Base-by-base conservation (phyloP, 1,140 invertebrate genomes). In the Trachymyrmex septentrionalis region DNA sequence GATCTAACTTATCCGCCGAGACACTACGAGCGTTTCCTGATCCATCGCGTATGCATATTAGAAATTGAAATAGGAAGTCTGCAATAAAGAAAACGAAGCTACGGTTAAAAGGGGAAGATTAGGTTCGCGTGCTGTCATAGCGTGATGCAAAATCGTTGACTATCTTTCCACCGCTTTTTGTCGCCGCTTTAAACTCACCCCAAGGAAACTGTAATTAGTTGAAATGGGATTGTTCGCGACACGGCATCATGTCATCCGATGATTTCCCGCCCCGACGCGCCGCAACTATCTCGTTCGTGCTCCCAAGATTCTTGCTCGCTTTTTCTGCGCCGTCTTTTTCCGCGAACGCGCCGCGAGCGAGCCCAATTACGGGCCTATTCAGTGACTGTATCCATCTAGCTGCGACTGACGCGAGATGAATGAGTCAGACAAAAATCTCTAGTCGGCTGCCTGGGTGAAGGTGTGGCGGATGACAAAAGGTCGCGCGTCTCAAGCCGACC, bases 211-310 rank as follows among this genome's bases (percentile, higher is more conserved):
- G 85, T 92, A 93, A 93, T 93, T 92, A 92, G 86, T 92, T 57
- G 81, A 88, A 93, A 93, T 92, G 90, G 86, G 82, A 91, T 92
- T 89, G 82, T 92, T 90, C 86, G 85, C 85, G 86, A 88, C 85
- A 91, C 88, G 85, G 57, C 63, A 71, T 64, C 55, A 59, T 69
- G 77, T 69, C 48, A 69, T 38, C 34, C 64, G 61, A 55, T 55
- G 59, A 66, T 72, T 34, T 57, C 34, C 34, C 63, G 55, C 27
- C 21, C 19, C 30, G 16, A 4, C 27, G 61, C 30, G 63, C 2
- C 63, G 64, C 73, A 19, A 12, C 64, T 53, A 50, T 57, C 14
- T 10, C n/a, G 19, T 81, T 73, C 14, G 53, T 48, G 44, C 57
- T 24, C 27, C 3, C 3, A 27, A 16, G 71, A 85, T 14, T 71